Base-by-base conservation (phyloP, 2,888 invertebrate species). In the Bugulina stolonifera region DNA sequence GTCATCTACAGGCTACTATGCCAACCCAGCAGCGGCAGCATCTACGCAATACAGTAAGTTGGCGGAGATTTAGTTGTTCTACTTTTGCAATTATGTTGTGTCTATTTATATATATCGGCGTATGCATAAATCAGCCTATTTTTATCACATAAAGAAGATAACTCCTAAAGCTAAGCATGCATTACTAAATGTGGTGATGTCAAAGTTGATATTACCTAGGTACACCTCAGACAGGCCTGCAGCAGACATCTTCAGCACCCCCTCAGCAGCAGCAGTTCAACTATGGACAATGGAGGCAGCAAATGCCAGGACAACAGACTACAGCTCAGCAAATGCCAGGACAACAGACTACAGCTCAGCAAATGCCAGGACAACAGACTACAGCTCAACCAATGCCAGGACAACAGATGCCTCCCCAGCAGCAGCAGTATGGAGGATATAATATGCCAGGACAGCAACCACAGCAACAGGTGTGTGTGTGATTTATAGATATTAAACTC, bases 251-350 rank as follows among this genome's bases (percentile, higher is more conserved):
- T 18, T 5, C 55, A 18, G 3, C 55, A 55, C 23, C 3, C 3
- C 23, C 10, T 18, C 64, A 27, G 32, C 32, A 27, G 10, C 64
- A 64, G 34, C 64, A 64, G 32, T 64, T 29, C 64, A 64, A 64
- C 64, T 64, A 64, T n/a, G n/a, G 34, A 2, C 64, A 64, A n/a
- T 32, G 32, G 64, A 2, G 32, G 29, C 64, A 5, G n/a, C 57
- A 22, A 57, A 22, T 25, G 27, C 14, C 23, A 5, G 23, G 27
- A 23, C 57, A 57, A 23, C 57, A 3, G 5, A 14, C n/a, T 5
- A 23, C 57, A 25, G 57, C 23, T 22, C 27, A 57, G n/a, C 23
- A 3, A 22, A 23, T 5, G 32, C 27, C 32, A 2, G 27, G 29
- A 29, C 29, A 25, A 34, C 64, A 64, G 64, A 27, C n/a, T 5